Evolutionary conservation across 2,888 invertebrate species (phyloP).

Genomic region (Pyrrhosoma nymphula): DNA sequence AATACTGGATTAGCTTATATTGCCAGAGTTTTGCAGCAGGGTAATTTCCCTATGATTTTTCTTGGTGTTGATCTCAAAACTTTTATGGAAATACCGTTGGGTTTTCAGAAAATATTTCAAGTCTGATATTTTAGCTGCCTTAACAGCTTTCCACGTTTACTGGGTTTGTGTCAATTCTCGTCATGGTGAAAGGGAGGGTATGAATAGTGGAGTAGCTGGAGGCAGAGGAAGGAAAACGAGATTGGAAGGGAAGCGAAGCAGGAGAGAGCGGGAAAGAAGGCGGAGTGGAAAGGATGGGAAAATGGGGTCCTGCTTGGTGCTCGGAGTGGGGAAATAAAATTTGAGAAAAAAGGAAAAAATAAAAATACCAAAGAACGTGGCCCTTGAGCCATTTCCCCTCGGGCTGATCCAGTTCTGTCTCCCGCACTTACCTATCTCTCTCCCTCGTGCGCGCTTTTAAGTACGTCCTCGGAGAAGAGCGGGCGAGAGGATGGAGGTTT

Average conservation of each 20-base stretch:
- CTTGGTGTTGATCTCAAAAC: too few relatives aligned
- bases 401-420: constrained; percentile 35
- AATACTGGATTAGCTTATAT: too few relatives aligned
- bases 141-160: too few relatives aligned
- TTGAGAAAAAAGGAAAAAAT: too few relatives aligned
- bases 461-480: neutral
- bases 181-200: too few relatives aligned
- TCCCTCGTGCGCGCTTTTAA: too few relatives aligned
- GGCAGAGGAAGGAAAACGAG: neutral
- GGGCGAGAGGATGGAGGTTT: neutral
- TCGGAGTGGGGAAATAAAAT: neutral
- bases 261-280: neutral
- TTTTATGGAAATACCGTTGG: too few relatives aligned
- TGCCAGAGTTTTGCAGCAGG: too few relatives aligned
- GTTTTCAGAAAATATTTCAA: too few relatives aligned
- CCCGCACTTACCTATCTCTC: neutral
- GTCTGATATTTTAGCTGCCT: neutral
- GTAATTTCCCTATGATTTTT: too few relatives aligned
- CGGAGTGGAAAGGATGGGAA: neutral
- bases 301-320: neutral
- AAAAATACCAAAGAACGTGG: neutral
- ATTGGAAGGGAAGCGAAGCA: neutral
- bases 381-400: constrained; percentile 28
- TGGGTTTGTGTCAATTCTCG: too few relatives aligned
- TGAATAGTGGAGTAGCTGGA: neutral